These are phyloP conservation scores for Darevskia mixta DNA, from an alignment of 2,797 vertebrate genomes.

Conservation along the genomic window DNA sequence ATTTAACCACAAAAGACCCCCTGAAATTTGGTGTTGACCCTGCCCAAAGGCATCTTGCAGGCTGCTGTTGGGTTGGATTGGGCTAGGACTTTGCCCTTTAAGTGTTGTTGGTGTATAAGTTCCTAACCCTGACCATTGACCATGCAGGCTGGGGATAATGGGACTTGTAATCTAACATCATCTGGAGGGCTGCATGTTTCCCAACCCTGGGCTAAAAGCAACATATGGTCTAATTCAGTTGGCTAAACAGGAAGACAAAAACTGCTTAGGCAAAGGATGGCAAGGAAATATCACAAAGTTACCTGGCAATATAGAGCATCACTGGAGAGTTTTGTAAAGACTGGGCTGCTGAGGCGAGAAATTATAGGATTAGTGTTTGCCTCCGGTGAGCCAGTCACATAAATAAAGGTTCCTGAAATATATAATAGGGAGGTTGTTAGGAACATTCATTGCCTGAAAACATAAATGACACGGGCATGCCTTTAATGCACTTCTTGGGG, in stretches of 20 bases:
- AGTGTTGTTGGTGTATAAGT: not conserved
- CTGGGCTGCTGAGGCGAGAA: slow-evolving; percentile 74
- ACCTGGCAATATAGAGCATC: slow-evolving; percentile 75
- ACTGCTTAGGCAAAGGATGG: not conserved
- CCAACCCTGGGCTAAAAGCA: not conserved
- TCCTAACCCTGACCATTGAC: not conserved
- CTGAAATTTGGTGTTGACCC: too few species aligned
- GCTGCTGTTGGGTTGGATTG: not conserved
- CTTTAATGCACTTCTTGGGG: not conserved
- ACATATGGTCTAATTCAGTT: not conserved
- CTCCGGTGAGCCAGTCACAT: slow-evolving; percentile 55
- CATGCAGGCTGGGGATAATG: not conserved
- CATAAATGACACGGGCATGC: slow-evolving; percentile 6
- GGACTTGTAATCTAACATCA: not conserved
- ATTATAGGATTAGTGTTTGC: not conserved
- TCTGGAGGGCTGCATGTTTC: not conserved
- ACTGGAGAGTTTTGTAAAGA: slow-evolving; percentile 55
- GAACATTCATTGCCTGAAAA: not conserved
- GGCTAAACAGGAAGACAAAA: not conserved
- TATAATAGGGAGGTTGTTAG: slow-evolving; percentile 17
- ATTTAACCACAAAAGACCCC: too few species aligned
- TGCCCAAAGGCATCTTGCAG: not conserved
- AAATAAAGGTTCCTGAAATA: slow-evolving; percentile 75
- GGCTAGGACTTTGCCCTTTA: not conserved
- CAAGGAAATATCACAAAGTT: slow-evolving; percentile 40